A percentile compares a stretch with the other conserved stretches of the same genome.
These are phyloP conservation scores for Oxyruncus cristatus DNA, from an alignment of 2,113 vertebrate genomes.

Conservation along the genomic window DNA sequence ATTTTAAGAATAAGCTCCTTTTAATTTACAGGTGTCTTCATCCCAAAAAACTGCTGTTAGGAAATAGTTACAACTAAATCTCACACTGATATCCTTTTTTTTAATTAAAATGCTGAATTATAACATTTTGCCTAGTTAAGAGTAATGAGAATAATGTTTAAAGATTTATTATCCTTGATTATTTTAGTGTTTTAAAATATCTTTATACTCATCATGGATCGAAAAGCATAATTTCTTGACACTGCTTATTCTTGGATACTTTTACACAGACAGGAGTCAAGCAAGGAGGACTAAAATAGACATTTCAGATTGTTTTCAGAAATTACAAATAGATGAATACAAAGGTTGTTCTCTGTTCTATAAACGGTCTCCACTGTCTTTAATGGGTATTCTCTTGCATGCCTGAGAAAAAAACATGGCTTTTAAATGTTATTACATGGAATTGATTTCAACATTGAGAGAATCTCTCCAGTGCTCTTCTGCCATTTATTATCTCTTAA, in stretches of 20 bases:
- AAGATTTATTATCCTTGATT: not conserved
- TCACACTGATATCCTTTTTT: not conserved
- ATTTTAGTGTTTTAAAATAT: not conserved
- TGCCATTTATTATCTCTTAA: not conserved
- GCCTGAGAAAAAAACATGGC: not conserved
- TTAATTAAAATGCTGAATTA: not conserved
- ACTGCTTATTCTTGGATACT: conserved; percentile 32
- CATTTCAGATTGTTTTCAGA: not conserved
- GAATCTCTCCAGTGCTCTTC: not conserved
- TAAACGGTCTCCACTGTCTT: not conserved
- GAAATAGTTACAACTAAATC: not conserved
- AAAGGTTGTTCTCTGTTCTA: not conserved
- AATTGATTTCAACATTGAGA: not conserved
- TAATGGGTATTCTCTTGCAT: not conserved
- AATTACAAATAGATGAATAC: not conserved
- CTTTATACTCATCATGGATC: not conserved
- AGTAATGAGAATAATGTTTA: not conserved
- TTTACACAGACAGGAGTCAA: not conserved
- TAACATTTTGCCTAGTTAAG: not conserved
- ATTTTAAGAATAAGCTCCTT: conserved; percentile 71
- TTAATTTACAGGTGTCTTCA: conserved; percentile 60
- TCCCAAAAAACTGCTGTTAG: conserved; percentile 8
- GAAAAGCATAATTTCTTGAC: not conserved
- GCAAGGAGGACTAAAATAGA: not conserved
- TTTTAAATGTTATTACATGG: not conserved